Conservation (phyloP, 2,888 invertebrate genomes). For the Druceiella hillmani region DNA sequence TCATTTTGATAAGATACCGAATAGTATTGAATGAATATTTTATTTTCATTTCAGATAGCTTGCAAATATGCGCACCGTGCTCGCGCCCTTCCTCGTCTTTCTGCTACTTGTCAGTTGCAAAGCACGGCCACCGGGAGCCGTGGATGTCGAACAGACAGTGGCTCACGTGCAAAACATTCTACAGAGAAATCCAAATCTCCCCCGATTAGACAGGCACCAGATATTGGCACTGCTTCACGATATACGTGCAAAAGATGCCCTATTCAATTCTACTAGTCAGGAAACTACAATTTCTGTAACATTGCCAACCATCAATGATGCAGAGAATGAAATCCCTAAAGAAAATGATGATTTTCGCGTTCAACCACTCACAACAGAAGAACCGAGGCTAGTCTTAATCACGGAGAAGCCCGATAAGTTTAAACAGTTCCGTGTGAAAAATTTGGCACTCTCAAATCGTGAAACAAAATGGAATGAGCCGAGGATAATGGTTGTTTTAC, state of each 20-base stretch:
- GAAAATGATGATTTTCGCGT: slow-evolving; percentile 19
- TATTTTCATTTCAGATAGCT: too few species aligned
- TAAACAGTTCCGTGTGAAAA: too few species aligned
- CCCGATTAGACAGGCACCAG: slow-evolving; percentile 58
- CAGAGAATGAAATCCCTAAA: slow-evolving; percentile 25
- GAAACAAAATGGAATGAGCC: slow-evolving; percentile 33
- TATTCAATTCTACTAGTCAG: slow-evolving; percentile 30
- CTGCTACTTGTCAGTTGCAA: too few species aligned
- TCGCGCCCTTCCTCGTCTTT: too few species aligned
- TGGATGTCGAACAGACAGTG: slow-evolving; percentile 57
- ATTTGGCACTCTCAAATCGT: too few species aligned
- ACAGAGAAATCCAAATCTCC: slow-evolving; percentile 54
- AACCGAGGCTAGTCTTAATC: too few species aligned
- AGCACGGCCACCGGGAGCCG: too few species aligned
- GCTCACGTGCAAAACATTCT: slow-evolving; percentile 62
- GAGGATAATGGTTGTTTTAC: slow-evolving; percentile 61
- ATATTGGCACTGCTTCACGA: slow-evolving; percentile 63
- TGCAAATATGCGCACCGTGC: too few species aligned
- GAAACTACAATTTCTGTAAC: slow-evolving; percentile 22
- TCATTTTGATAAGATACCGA: too few species aligned
- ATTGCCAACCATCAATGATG: slow-evolving; percentile 22
- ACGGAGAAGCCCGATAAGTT: too few species aligned
- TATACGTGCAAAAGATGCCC: slow-evolving; percentile 52
- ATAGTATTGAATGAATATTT: too few species aligned
- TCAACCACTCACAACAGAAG: too few species aligned